Evolutionary conservation across 2,888 invertebrate species (phyloP).

Genomic region (Quadriops clusia): DNA sequence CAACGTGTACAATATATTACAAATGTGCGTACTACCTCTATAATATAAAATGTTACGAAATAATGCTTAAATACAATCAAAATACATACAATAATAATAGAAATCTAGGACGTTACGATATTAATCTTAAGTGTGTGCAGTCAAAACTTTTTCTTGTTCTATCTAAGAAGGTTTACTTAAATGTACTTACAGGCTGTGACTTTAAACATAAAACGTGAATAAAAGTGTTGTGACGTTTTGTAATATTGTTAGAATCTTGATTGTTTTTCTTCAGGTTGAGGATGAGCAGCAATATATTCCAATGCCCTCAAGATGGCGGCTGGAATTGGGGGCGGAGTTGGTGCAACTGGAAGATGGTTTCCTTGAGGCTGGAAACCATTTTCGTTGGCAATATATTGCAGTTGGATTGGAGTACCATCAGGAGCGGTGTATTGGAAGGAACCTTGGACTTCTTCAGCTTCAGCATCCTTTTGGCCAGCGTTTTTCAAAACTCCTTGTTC

Average conservation of each 20-base stretch:
- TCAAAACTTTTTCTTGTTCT: too few relatives aligned
- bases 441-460: slow-evolving; percentile 40
- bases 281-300: slow-evolving; percentile 51
- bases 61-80: too few relatives aligned
- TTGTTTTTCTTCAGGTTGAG: slow-evolving; percentile 23
- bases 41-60: too few relatives aligned
- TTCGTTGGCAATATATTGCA: slow-evolving; percentile 54
- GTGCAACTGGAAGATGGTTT: slow-evolving; percentile 32
- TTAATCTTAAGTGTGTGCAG: too few relatives aligned
- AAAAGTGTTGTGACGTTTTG: too few relatives aligned
- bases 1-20: too few relatives aligned
- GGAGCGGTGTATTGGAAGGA: slow-evolving; percentile 45
- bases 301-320: slow-evolving; percentile 58
- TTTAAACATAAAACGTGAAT: too few relatives aligned
- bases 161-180: too few relatives aligned
- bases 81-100: too few relatives aligned
- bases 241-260: slow-evolving; percentile 4
- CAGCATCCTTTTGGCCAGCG: slow-evolving; percentile 38
- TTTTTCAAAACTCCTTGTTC: slow-evolving; percentile 45
- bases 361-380: slow-evolving; percentile 55
- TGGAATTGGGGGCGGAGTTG: slow-evolving; percentile 55
- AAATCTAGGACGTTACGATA: too few relatives aligned
- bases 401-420: slow-evolving; percentile 47
- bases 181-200: too few relatives aligned
- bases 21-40: too few relatives aligned